Evolutionary conservation across 2,797 vertebrate genomes (phyloP).

Genomic region (Xenopus petersii): DNA sequence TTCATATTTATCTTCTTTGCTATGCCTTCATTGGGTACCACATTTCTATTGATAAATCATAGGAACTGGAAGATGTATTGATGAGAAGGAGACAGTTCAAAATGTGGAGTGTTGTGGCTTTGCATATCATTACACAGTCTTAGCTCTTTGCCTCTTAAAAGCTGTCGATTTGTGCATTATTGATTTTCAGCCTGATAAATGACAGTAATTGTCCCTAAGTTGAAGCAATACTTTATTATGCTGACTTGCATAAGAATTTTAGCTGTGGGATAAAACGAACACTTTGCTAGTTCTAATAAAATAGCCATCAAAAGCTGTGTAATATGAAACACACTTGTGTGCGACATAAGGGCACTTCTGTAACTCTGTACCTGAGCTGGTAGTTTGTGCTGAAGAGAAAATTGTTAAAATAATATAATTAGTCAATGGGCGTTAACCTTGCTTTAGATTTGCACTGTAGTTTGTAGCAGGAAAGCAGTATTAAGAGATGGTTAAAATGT

Average conservation of each 20-base stretch:
- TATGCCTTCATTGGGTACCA: conserved; percentile 67
- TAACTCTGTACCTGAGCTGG: background rate
- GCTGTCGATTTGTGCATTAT: conserved; percentile 80
- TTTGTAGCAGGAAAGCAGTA: background rate
- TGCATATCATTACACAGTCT: conserved; percentile 76
- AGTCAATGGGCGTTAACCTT: background rate
- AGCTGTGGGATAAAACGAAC: conserved; percentile 68
- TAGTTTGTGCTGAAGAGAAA: background rate
- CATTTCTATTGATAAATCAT: conserved; percentile 78
- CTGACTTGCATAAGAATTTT: conserved; percentile 76
- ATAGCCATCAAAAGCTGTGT: conserved; percentile 46
- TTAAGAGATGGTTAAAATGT: background rate
- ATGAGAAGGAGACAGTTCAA: conserved; percentile 69
- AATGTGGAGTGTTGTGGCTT: conserved; percentile 71
- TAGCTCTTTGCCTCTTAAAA: conserved; percentile 71
- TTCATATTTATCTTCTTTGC: conserved; percentile 75
- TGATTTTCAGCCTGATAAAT: conserved; percentile 80
- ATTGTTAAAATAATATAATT: background rate
- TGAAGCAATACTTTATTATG: conserved; percentile 77
- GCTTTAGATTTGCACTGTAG: background rate
- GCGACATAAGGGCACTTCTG: background rate
- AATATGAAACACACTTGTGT: background rate
- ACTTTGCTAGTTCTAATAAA: conserved; percentile 65
- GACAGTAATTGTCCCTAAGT: conserved; percentile 82
- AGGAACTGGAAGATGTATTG: conserved; percentile 74